These are phyloP conservation scores for Nemurella pictetii DNA, from an alignment of 2,888 invertebrate genomes.

Conservation along the genomic window DNA sequence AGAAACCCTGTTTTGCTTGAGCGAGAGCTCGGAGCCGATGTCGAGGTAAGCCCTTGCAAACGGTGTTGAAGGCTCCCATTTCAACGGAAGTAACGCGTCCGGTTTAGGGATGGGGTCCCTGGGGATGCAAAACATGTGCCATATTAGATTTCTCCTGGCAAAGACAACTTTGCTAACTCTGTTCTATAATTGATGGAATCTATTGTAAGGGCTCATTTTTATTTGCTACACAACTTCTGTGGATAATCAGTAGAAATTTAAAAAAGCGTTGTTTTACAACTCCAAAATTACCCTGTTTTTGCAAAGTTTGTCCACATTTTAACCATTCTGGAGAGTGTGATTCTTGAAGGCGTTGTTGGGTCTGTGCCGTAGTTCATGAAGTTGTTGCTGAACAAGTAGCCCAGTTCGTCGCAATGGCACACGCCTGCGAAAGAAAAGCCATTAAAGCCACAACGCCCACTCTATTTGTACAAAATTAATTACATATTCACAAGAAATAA, in stretches of 20 bases:
- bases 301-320: constrained; percentile 41
- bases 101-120: constrained; percentile 10
- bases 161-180: no score
- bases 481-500: no score
- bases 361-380: constrained; percentile 16
- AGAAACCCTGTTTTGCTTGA: neutral
- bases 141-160: no score
- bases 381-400: constrained; percentile 37
- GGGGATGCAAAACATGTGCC: neutral
- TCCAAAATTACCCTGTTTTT: constrained; percentile 36
- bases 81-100: neutral
- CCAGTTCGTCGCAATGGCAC: constrained; percentile 40
- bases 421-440: constrained; percentile 35
- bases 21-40: neutral
- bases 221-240: neutral
- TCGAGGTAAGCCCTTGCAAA: neutral
- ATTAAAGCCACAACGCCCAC: no score
- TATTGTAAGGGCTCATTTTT: no score
- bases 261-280: no score
- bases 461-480: no score
- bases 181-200: no score
- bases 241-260: no score
- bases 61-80: neutral
- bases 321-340: constrained; percentile 29
- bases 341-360: constrained; percentile 33